Percentiles rank a stretch among this genome's conserved stretches.
Evolutionary conservation across 2,113 vertebrate genomes (phyloP).

Genomic region (Leptocoma aspasia): DNA sequence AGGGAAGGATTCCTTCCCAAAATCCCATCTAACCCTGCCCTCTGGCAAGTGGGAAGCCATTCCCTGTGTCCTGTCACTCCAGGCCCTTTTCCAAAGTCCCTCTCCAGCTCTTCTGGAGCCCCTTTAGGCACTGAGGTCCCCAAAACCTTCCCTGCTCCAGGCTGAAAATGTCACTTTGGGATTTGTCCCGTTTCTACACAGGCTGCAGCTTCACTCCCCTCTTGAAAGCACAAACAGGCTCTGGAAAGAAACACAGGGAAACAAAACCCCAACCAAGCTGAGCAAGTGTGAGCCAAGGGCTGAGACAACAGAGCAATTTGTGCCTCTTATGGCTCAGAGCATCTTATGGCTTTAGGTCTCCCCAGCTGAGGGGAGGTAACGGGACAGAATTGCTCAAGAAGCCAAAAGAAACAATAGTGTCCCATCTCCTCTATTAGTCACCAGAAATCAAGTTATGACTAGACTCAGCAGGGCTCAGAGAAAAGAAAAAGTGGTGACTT

Average conservation of each 20-base stretch:
- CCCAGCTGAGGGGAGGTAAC: conserved; percentile 27
- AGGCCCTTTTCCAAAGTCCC: not conserved
- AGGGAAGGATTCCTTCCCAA: not conserved
- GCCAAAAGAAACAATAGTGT: conserved; percentile 57
- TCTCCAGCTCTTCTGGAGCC: not conserved
- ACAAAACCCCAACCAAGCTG: not conserved
- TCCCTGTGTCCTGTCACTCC: not conserved
- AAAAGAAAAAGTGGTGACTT: conserved; percentile 46
- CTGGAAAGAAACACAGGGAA: not conserved
- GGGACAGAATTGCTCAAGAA: conserved; percentile 45
- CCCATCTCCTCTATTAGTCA: conserved; percentile 9
- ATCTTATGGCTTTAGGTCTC: conserved; percentile 21
- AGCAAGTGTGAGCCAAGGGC: not conserved
- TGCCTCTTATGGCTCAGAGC: not conserved
- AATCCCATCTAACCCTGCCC: not conserved
- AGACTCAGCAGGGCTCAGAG: conserved; percentile 40
- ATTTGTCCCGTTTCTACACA: not conserved
- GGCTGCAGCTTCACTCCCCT: not conserved
- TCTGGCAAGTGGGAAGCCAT: not conserved
- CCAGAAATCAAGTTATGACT: conserved; percentile 41
- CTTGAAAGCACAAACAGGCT: not conserved
- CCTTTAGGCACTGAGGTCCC: not conserved
- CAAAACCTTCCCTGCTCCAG: not conserved
- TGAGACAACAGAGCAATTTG: not conserved
- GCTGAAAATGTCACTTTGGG: rapidly evolving